Evolutionary conservation across 2,113 vertebrate species (phyloP).

Genomic region (Phasianus colchicus): DNA sequence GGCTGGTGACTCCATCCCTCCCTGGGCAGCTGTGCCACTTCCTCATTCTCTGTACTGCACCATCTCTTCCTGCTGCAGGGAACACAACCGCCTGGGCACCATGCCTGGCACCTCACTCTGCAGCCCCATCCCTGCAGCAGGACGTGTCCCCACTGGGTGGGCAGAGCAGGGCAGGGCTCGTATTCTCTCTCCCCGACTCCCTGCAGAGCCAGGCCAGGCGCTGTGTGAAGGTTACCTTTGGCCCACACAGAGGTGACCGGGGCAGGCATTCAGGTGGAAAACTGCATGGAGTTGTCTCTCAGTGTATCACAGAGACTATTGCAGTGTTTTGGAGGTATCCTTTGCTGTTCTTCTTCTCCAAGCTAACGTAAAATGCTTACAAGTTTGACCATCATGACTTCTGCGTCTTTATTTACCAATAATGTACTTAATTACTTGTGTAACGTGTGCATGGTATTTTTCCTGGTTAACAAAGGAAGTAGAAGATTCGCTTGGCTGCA

Average conservation of each 20-base stretch:
- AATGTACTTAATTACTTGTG: neutral
- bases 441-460: neutral
- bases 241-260: neutral
- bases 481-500: neutral
- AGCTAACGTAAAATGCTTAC: neutral
- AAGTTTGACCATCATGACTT: neutral
- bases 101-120: neutral
- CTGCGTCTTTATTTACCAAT: neutral
- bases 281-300: accelerated
- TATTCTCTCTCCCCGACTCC: accelerated
- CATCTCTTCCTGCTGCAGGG: neutral
- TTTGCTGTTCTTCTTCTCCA: neutral
- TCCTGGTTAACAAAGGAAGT: neutral
- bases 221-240: neutral
- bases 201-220: neutral
- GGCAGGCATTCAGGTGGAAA: neutral
- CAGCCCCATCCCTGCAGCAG: neutral
- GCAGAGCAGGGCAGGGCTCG: accelerated
- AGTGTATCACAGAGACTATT: too few species aligned
- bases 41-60: neutral
- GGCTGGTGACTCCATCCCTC: too few species aligned
- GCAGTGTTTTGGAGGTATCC: neutral
- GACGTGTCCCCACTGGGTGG: neutral
- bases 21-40: too few species aligned
- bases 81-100: neutral